These are phyloP conservation scores for Mionectes macconnelli DNA, from an alignment of 2,113 vertebrate genomes.

Conservation along the genomic window DNA sequence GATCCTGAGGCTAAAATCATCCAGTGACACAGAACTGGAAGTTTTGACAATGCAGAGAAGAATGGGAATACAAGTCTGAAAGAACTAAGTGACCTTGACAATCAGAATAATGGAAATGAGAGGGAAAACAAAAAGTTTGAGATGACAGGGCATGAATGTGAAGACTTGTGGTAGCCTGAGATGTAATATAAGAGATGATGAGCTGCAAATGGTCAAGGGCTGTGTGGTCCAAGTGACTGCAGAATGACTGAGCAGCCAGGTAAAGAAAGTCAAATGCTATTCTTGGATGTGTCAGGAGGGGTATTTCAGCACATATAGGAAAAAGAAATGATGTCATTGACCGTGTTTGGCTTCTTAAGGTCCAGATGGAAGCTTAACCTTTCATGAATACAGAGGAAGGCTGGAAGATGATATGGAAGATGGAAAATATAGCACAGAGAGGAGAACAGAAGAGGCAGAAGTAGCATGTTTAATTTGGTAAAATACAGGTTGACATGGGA, in stretches of 20 bases:
- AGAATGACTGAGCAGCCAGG: background rate
- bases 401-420: background rate
- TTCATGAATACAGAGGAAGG: background rate
- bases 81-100: slow-evolving; percentile 22
- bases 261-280: background rate
- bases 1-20: background rate
- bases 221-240: background rate
- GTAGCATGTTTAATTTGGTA: background rate
- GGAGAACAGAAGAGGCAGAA: background rate
- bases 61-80: background rate
- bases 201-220: background rate
- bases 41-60: background rate
- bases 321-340: background rate
- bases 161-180: background rate
- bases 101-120: background rate
- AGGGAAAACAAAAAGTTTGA: background rate
- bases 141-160: background rate
- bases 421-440: background rate
- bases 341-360: background rate
- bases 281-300: background rate
- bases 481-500: background rate
- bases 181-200: background rate
- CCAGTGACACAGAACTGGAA: background rate
- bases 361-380: background rate
- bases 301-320: background rate